These are phyloP conservation scores for Lonchura striata DNA, from an alignment of 2,113 vertebrate species.

Conservation along the genomic window DNA sequence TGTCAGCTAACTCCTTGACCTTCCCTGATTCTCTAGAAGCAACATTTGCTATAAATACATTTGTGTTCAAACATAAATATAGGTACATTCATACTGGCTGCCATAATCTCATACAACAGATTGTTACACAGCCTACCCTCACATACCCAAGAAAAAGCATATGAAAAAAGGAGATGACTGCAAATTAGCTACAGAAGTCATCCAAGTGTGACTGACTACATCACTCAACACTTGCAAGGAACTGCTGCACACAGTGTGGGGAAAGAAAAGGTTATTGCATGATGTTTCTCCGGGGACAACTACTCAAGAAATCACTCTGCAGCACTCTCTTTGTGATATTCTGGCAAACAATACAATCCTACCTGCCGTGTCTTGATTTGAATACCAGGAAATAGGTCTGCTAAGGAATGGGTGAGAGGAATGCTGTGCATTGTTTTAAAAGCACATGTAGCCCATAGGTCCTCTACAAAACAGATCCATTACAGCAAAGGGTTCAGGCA, in stretches of 20 bases:
- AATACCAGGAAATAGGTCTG: not conserved
- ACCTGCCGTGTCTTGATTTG: not conserved
- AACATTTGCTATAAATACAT: fast-evolving
- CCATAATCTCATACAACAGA: not conserved
- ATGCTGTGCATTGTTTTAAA: not conserved
- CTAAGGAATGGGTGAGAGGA: not conserved
- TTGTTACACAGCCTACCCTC: not conserved
- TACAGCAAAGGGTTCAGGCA: not conserved
- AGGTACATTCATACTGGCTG: not conserved
- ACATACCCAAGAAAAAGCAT: not conserved
- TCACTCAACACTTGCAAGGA: not conserved
- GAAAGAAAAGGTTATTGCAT: not conserved
- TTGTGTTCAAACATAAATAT: not conserved
- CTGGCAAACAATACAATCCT: not conserved
- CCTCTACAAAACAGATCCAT: not conserved
- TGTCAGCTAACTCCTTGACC: not conserved
- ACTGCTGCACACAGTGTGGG: not conserved
- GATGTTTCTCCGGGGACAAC: not conserved
- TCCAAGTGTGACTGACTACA: not conserved
- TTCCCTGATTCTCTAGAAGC: not conserved
- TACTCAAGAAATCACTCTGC: not conserved
- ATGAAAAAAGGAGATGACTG: not conserved
- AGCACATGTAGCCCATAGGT: not conserved
- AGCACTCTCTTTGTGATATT: not conserved
- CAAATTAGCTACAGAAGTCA: conserved; percentile 1